Base-by-base conservation (phyloP, 2,113 vertebrate genomes). In the Hirundichthys speculiger region DNA sequence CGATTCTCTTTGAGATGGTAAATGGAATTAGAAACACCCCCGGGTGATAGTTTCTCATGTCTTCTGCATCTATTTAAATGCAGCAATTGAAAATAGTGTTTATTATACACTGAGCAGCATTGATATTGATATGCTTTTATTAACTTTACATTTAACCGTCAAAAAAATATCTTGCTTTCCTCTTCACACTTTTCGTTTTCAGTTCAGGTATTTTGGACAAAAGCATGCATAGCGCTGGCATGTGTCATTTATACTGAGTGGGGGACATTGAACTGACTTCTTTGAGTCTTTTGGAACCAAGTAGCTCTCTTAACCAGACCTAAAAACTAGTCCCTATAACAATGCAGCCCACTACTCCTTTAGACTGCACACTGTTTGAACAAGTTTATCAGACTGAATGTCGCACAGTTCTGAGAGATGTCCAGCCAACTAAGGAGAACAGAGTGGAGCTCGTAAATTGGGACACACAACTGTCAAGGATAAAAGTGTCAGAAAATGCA, bases 1-100 rank as follows among this genome's bases (percentile, higher is more conserved):
- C 52, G 59, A 67, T 73, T 66, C 49, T 67, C 74, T 80, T 80
- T 80, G 69, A 83, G 74, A 69, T 63, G 66, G 42, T 49, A 74
- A 75, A 64, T 64, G 41, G 64, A 73, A 66, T 72, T 63, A 73
- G 48, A 80, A 60, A 73, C 10, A 49, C 48, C 59, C 57, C 15
- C 48, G 30, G 75, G 67, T 50, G 27, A 25, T 27, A 69, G 14
- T 74, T 68, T 61, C 50, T 63, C 46, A 68, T 73, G 62, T 76
- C 79, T 66, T 56, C 45, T 63, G 52, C 48, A 61, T 75, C 61
- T 52, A 69, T 66, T 65, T 39, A 13, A 60, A 70, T 63, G 21
- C 30, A 56, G 38, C 1, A 5, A 19, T 20, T 66, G 3, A 58
- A 67, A 72, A 57, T 48, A 58, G 2, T 2, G 8, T 57, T 77